phyloP scores from a whole-genome alignment of 2,113 vertebrate genomes.

The Rattus norvegicus region GRCr8 NC_086021.1:156316501-156317000 shows the following conservation, averaged over 20 bases:
- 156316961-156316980: slow-evolving; percentile 18
- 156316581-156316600: slow-evolving; percentile 82
- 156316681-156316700: neutral
- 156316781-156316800: slow-evolving; percentile 28
- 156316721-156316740: neutral
- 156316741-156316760: neutral
- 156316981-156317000: neutral
- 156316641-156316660: slow-evolving; percentile 62
- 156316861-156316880: slow-evolving; percentile 50
- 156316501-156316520: neutral
- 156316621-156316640: slow-evolving; percentile 62
- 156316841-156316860: slow-evolving; percentile 42
- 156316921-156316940: slow-evolving; percentile 13
- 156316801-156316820: slow-evolving; percentile 57
- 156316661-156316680: slow-evolving; percentile 46
- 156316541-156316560: slow-evolving; percentile 79
- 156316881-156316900: slow-evolving; percentile 49
- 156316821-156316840: slow-evolving; percentile 73
- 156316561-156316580: slow-evolving; percentile 73
- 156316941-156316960: slow-evolving; percentile 14
- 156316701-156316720: neutral
- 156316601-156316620: slow-evolving; percentile 87
- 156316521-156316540: slow-evolving; percentile 62
- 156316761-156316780: slow-evolving; percentile 44
- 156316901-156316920: slow-evolving; percentile 16